Conservation (phyloP, 2,113 vertebrate species). For the Herpetotheres cachinnans region DNA sequence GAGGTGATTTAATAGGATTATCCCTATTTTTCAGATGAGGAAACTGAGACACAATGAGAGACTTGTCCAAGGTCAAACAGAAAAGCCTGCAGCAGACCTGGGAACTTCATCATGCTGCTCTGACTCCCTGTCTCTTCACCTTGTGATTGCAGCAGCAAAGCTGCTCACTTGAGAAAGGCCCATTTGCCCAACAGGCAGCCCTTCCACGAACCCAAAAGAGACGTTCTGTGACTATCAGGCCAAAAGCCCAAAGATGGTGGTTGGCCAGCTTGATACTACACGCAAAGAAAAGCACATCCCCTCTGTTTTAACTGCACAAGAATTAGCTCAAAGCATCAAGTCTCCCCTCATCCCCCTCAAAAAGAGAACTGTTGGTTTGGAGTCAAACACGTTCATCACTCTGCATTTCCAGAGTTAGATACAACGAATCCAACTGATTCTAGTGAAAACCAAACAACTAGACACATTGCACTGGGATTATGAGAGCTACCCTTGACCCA, state of each 20-base stretch:
- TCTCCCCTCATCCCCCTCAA: neutral
- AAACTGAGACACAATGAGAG: neutral
- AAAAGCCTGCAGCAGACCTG: neutral
- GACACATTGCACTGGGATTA: neutral
- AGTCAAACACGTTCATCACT: neutral
- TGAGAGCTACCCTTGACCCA: neutral
- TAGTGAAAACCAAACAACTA: neutral
- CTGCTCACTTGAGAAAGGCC: neutral
- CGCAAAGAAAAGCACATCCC: neutral
- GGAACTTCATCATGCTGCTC: neutral
- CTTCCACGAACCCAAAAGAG: neutral
- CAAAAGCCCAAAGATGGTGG: neutral
- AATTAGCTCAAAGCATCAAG: neutral
- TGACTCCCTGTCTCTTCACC: neutral
- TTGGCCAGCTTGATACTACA: neutral
- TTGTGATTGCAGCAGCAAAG: rapidly evolving
- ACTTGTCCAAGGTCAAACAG: neutral
- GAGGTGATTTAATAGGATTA: slow-evolving; percentile 37
- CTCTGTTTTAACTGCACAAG: neutral
- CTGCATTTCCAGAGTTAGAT: neutral
- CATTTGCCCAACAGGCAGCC: neutral
- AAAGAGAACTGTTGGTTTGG: neutral
- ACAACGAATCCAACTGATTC: neutral
- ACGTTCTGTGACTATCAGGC: neutral
- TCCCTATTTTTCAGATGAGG: neutral